Conservation (phyloP, 2,113 vertebrate genomes). For the rat (Rattus norvegicus) region DNA sequence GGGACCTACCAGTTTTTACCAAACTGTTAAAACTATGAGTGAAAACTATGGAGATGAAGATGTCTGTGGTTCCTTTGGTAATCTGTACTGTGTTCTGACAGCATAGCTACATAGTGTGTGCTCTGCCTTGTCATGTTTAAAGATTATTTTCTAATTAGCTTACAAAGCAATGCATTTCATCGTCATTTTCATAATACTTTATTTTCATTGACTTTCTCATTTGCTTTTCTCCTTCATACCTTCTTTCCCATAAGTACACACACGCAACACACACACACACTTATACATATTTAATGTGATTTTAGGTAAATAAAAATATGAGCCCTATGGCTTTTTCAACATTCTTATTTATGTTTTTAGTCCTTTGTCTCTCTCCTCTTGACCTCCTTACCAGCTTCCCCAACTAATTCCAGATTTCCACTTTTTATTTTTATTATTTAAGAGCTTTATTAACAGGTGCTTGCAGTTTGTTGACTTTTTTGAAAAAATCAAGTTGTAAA, state of each 20-base stretch:
- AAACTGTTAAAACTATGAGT: constrained; percentile 13
- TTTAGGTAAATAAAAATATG: neutral
- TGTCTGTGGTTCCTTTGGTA: neutral
- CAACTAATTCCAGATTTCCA: neutral
- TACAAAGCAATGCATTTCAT: neutral
- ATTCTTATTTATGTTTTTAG: neutral
- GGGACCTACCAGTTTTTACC: neutral
- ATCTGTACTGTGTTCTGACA: neutral
- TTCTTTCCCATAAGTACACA: neutral
- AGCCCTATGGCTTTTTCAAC: neutral
- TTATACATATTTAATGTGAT: neutral
- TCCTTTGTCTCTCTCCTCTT: neutral
- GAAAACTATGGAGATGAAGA: neutral
- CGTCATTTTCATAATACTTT: neutral
- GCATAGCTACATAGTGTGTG: neutral
- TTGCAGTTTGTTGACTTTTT: constrained; percentile 91
- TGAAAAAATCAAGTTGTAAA: constrained; percentile 92
- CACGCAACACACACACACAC: too few species aligned
- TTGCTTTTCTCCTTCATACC: neutral
- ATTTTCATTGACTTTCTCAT: too few species aligned
- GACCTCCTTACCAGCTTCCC: neutral
- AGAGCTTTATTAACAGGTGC: constrained; percentile 94
- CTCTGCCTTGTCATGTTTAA: neutral
- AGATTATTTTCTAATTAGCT: neutral
- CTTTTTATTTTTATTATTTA: constrained; percentile 84